These are phyloP conservation scores for Digitonthophagus gazella DNA, from an alignment of 2,888 invertebrate species.

Conservation along the genomic window DNA sequence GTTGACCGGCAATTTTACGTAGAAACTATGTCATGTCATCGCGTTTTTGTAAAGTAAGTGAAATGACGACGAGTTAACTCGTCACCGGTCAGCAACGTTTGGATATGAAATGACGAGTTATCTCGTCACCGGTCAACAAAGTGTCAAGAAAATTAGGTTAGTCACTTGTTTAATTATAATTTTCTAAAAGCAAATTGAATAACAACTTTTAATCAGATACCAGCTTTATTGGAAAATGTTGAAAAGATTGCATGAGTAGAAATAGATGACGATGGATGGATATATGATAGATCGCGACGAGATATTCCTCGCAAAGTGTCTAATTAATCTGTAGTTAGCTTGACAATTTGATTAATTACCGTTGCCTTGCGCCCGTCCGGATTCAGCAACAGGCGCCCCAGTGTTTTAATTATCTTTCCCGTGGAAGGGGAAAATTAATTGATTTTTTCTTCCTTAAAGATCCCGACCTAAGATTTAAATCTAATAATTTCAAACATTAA, in stretches of 20 bases:
- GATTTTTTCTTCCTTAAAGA: not conserved
- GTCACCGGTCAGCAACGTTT: no score
- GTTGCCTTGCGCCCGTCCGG: slow-evolving; percentile 5
- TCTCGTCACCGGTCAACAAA: no score
- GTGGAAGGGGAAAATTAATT: slow-evolving; percentile 1
- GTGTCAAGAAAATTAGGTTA: no score
- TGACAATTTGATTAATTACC: slow-evolving; percentile 17
- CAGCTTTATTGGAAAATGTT: not conserved
- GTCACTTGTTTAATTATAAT: no score
- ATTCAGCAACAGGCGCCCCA: slow-evolving; percentile 15
- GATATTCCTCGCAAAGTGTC: slow-evolving; percentile 9
- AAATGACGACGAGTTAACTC: no score
- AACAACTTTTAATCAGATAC: not conserved
- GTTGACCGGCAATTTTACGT: no score
- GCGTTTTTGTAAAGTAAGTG: no score
- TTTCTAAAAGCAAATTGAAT: no score
- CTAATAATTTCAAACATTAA: not conserved
- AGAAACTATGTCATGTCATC: no score
- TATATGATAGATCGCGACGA: slow-evolving; percentile 23
- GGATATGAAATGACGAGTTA: no score
- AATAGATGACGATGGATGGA: not conserved
- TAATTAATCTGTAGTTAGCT: slow-evolving; percentile 16
- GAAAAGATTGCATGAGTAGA: not conserved
- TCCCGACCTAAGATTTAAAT: not conserved
- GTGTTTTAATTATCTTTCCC: slow-evolving; percentile 15